Percentiles rank a stretch among this genome's conserved stretches.
phyloP scores from a whole-genome alignment of 1,140 invertebrate genomes.

The Trichogramma pretiosum region DNA sequence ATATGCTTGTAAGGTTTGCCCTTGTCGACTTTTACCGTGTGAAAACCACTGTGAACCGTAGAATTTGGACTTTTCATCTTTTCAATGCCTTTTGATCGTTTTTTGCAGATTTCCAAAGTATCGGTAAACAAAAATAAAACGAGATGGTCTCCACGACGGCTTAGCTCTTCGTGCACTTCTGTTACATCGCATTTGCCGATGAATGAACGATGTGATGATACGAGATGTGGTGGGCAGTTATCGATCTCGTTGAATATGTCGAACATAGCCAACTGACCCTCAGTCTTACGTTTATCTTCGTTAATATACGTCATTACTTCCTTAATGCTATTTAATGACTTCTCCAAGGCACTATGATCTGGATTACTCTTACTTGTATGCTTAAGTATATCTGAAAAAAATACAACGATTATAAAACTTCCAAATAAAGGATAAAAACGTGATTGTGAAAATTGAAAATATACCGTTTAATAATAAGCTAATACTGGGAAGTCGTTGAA shows the following conservation, averaged over 20 bases:
- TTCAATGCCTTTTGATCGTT: slow-evolving; percentile 68
- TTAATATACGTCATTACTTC: slow-evolving; percentile 95
- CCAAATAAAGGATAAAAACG: neutral
- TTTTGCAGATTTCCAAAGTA: slow-evolving; percentile 85
- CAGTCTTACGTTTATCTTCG: slow-evolving; percentile 92
- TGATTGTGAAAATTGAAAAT: slow-evolving; percentile 4
- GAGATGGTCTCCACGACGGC: slow-evolving; percentile 77
- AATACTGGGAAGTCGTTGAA: slow-evolving; percentile 92
- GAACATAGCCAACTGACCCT: slow-evolving; percentile 90
- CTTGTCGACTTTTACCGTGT: slow-evolving; percentile 50
- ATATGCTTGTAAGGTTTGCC: slow-evolving; percentile 86
- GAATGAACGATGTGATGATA: slow-evolving; percentile 85
- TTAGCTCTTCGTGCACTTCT: slow-evolving; percentile 77
- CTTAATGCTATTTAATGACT: slow-evolving; percentile 77
- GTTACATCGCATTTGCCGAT: slow-evolving; percentile 80
- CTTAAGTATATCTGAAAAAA: slow-evolving; percentile 78
- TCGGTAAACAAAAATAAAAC: slow-evolving; percentile 90
- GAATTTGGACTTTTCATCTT: slow-evolving; percentile 61
- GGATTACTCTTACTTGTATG: slow-evolving; percentile 77
- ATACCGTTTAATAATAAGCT: slow-evolving; percentile 84
- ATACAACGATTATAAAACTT: slow-evolving; percentile 1
- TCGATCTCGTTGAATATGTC: slow-evolving; percentile 97
- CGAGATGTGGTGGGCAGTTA: slow-evolving; percentile 85
- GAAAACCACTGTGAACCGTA: slow-evolving; percentile 51
- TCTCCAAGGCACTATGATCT: slow-evolving; percentile 74